Base-by-base conservation (phyloP, 2,888 invertebrate species). In the Therioaphis trifolii region DNA sequence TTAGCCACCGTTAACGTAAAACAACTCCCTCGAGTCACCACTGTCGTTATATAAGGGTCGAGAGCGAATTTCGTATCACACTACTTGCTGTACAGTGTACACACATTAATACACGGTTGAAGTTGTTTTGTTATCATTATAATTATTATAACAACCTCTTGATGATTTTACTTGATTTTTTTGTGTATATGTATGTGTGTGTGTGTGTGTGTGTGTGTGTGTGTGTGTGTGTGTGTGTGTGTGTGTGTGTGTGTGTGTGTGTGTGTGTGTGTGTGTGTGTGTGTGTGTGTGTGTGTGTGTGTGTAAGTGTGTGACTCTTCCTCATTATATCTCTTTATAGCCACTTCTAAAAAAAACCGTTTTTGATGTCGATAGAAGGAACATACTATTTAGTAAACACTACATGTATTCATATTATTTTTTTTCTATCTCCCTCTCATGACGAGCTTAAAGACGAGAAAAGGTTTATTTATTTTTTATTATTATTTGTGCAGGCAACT, bases 401-500 rank as follows among this genome's bases (percentile, higher is more conserved):
- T 14, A n/a, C 52, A 52, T n/a, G 52, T 52, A n/a, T 52, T 52
- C n/a, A 52, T 52, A 15, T n/a, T 2, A 7, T 52, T 52, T n/a
- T n/a, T n/a, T n/a, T n/a, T n/a, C n/a, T n/a, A n/a, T n/a, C n/a
- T n/a, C 5, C 5, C 52, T 52, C 52, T 3, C 3, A 52, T 11
- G 1, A 46, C 4, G 15, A 46, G 1, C 46, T 46, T 46, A 52
- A 52, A 4, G n/a, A 52, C n/a, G 3, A n/a, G n/a, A 7, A n/a
- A 52, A 18, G 40, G 14, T 46, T 15, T 14, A 46, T 3, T 69
- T 52, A 52, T 55, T 72, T 21, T 14, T 52, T 52, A n/a, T 52
- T n/a, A 43, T 71, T 35, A 29, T 61, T 72, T 79, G 0, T 15
- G 2, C 63, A 80, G 80, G 15, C 80, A 80, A 49, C 29, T 80